Evolutionary conservation across 2,113 vertebrate genomes (phyloP).

Genomic region (Rhodinocichla rosea): DNA sequence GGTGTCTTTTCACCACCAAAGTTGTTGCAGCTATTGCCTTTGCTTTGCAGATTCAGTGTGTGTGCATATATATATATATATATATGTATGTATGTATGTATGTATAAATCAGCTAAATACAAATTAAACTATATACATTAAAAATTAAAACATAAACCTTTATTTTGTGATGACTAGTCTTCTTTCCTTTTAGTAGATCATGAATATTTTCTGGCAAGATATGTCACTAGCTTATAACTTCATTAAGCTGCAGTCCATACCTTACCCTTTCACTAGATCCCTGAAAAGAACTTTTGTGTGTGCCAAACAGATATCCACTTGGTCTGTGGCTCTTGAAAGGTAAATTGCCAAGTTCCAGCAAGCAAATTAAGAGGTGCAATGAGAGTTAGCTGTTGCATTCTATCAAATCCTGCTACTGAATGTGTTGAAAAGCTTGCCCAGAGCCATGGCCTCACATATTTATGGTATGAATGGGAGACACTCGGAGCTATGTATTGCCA

Average conservation of each 20-base stretch:
- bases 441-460: slow-evolving; percentile 51
- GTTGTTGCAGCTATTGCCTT: background rate
- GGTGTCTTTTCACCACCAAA: background rate
- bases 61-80: rapidly evolving
- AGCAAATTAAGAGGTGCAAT: slow-evolving; percentile 56
- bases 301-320: slow-evolving; percentile 61
- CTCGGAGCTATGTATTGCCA: slow-evolving; percentile 52
- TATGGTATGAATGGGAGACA: slow-evolving; percentile 46
- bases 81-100: background rate
- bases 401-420: slow-evolving; percentile 59
- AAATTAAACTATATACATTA: background rate
- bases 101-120: background rate
- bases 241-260: slow-evolving; percentile 62
- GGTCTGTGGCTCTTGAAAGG: slow-evolving; percentile 63
- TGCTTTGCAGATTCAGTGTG: background rate
- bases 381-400: slow-evolving; percentile 64
- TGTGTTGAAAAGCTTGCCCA: slow-evolving; percentile 48
- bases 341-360: slow-evolving; percentile 62
- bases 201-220: slow-evolving; percentile 57
- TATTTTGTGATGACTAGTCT: slow-evolving; percentile 5
- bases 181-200: slow-evolving; percentile 14
- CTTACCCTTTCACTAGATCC: slow-evolving; percentile 50
- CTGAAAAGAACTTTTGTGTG: slow-evolving; percentile 65
- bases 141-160: background rate
- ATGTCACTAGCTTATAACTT: slow-evolving; percentile 62